These are phyloP conservation scores for Axis porcinus DNA, from an alignment of 2,113 vertebrate genomes.

Conservation along the genomic window DNA sequence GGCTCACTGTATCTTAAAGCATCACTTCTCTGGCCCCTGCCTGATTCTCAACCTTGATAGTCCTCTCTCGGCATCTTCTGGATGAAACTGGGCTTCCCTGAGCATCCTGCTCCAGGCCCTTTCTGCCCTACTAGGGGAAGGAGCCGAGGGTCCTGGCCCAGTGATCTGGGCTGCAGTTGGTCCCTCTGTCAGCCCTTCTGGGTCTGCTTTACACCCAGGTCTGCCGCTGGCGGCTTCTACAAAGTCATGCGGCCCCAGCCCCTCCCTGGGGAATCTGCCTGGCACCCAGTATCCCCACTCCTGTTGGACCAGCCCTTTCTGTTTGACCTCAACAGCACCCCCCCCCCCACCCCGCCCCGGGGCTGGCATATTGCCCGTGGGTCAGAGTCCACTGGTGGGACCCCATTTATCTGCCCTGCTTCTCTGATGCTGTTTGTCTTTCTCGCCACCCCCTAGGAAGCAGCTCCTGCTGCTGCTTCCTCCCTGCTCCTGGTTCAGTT, in stretches of 20 bases:
- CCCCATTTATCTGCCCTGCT: fast-evolving
- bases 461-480: background rate
- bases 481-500: background rate
- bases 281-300: fast-evolving
- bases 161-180: background rate
- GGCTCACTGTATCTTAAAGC: background rate
- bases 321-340: background rate
- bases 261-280: background rate
- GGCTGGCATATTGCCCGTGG: background rate
- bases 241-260: fast-evolving
- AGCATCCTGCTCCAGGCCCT: fast-evolving
- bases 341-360: background rate
- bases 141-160: too few relatives aligned
- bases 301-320: background rate
- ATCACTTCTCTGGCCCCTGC: background rate
- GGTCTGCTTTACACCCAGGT: background rate
- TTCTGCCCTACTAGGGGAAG: background rate
- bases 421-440: background rate
- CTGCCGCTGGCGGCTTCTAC: background rate
- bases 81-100: background rate
- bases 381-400: background rate
- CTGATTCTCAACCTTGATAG: background rate
- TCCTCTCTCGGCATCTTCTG: background rate
- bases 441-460: background rate
- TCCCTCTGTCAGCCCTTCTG: background rate